Conservation (phyloP, 1,140 invertebrate genomes). For the Nylanderia fulva region DNA sequence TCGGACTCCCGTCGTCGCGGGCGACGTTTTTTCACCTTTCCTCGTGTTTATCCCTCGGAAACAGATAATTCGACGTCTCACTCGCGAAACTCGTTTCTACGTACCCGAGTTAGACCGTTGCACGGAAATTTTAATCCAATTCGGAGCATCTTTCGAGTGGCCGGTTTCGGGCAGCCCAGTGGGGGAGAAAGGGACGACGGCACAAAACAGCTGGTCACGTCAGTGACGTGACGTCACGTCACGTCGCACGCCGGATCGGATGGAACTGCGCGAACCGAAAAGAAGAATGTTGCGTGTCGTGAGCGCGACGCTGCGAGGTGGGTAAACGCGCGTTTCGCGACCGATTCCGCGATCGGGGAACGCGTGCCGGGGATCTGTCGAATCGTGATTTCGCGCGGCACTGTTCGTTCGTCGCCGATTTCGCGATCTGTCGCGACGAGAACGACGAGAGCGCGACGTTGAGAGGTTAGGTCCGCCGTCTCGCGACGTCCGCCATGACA, state of each 20-base stretch:
- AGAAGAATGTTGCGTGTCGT: constrained; percentile 80
- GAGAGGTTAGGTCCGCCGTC: constrained; percentile 53
- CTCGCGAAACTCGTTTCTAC: constrained; percentile 73
- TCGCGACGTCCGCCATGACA: not conserved
- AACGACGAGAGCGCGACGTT: not conserved
- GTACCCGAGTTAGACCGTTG: constrained; percentile 82
- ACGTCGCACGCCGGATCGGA: too few species aligned
- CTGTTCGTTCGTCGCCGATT: constrained; percentile 23
- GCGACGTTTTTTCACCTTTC: too few species aligned
- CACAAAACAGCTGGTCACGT: constrained; percentile 80
- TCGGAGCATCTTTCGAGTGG: constrained; percentile 84
- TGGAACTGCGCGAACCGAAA: constrained; percentile 65
- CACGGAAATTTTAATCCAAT: constrained; percentile 85
- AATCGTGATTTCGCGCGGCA: not conserved
- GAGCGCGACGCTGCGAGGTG: constrained; percentile 76
- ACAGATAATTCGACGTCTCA: too few species aligned
- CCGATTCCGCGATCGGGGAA: not conserved
- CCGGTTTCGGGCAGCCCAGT: constrained; percentile 77
- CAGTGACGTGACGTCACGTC: too few species aligned
- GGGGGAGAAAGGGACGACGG: constrained; percentile 80
- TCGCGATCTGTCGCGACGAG: not conserved
- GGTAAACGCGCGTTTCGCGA: constrained; percentile 14
- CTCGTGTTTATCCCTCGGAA: too few species aligned
- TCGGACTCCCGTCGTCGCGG: constrained; percentile 13
- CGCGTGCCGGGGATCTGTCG: not conserved